Evolutionary conservation across 1,140 invertebrate species (phyloP), one percentile per base, ranked within the genome.

Genomic region (Drosophila paulistorum): DNA sequence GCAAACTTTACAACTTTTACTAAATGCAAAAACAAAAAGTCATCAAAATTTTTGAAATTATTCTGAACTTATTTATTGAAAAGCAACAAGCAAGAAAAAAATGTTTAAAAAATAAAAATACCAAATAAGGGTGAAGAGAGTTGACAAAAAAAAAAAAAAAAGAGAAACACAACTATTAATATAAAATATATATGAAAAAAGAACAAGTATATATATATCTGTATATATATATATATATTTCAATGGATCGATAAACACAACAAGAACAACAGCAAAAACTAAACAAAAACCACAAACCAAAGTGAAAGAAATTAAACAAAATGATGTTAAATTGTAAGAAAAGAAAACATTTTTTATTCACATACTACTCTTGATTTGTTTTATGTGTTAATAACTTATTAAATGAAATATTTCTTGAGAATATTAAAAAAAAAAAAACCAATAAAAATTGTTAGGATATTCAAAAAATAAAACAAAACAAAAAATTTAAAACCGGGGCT

Each of bases 331-430:
- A 78, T 80, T 74, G 84, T 74, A 74, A 63, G 42, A 71, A 84
- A 85, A 79, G 75, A 54, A 87, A 77, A 89, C 48, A 87, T 87
- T 87, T 87, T 87, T 89, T 89, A 89, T 87, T 84, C 80, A 87
- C 87, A 87, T 87, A 87, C 84, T 87, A 89, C 84, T 89, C 80
- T 87, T 87, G 79, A 80, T 87, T 87, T 87, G 84, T 81, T 87
- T 87, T 87, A 83, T 87, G 84, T 87, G 84, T 87, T 87, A 87
- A 89, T 81, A 87, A 84, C 84, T 87, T 87, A 87, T 87, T 89
- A 89, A 80, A 89, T 84, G 74, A 87, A 89, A 84, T 87, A 89
- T 87, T 85, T 83, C 77, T 84, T 89, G 73, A 87, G 87, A 89
- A 87, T 87, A 87, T 83, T 65, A 79, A 68, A 70, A 79, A 66